phyloP scores from a whole-genome alignment of 1,140 invertebrate genomes.

The Magallana angulata region DNA sequence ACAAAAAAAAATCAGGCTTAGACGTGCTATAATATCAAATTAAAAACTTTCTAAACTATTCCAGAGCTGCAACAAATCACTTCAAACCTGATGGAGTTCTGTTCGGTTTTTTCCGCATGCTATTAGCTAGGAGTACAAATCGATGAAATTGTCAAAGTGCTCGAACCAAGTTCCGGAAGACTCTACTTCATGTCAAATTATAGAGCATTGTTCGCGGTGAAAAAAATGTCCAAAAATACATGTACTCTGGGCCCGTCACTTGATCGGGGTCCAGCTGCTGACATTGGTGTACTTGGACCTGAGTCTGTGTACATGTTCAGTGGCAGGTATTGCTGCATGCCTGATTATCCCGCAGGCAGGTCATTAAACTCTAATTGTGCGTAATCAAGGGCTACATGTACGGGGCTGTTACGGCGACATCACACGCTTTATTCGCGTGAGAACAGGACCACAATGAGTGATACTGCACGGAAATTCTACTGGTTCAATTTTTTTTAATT shows the following conservation, averaged over 20 bases:
- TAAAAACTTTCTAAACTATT: neutral
- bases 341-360: neutral
- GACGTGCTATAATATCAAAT: too few species aligned
- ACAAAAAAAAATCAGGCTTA: too few species aligned
- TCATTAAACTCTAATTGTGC: slow-evolving; percentile 14
- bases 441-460: neutral
- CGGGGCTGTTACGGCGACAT: neutral
- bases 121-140: slow-evolving; percentile 13
- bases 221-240: slow-evolving; percentile 16
- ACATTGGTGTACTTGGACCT: neutral
- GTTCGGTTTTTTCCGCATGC: slow-evolving; percentile 2
- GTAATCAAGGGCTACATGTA: slow-evolving; percentile 7
- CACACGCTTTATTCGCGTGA: neutral
- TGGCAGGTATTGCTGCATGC: neutral
- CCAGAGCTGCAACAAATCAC: neutral
- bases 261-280: neutral
- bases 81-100: neutral
- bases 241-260: neutral
- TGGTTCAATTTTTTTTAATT: too few species aligned
- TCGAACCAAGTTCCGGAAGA: neutral
- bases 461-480: too few species aligned
- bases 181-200: slow-evolving; percentile 18
- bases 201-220: slow-evolving; percentile 17
- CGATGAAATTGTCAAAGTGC: slow-evolving; percentile 15
- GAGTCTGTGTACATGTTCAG: neutral